These are phyloP conservation scores for Drosophila lacertosa DNA, from an alignment of 1,140 invertebrate genomes.

Conservation along the genomic window DNA sequence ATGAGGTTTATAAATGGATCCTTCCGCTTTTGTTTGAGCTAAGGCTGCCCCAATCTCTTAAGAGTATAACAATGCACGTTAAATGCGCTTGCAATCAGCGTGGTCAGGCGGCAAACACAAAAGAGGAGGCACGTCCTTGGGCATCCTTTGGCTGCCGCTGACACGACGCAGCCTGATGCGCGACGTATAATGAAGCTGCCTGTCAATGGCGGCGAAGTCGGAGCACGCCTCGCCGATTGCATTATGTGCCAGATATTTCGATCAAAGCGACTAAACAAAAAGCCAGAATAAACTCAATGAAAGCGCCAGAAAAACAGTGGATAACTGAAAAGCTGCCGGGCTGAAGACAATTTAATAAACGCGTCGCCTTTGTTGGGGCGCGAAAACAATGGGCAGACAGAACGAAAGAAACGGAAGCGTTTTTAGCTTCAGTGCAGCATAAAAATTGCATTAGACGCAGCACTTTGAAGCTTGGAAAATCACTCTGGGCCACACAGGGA, in stretches of 20 bases:
- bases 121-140: slow-evolving; percentile 17
- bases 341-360: slow-evolving; percentile 68
- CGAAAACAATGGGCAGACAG: slow-evolving; percentile 53
- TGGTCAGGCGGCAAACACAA: slow-evolving; percentile 10
- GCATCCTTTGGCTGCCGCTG: slow-evolving; percentile 31
- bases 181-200: slow-evolving; percentile 59
- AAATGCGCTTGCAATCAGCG: slow-evolving; percentile 38
- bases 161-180: slow-evolving; percentile 25
- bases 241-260: slow-evolving; percentile 61
- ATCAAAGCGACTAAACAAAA: slow-evolving; percentile 58
- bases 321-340: not conserved
- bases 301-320: slow-evolving; percentile 14
- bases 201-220: slow-evolving; percentile 32
- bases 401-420: slow-evolving; percentile 55
- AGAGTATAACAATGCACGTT: slow-evolving; percentile 29
- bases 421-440: slow-evolving; percentile 67
- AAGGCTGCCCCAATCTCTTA: not conserved
- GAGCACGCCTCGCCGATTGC: slow-evolving; percentile 48
- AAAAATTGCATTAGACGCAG: slow-evolving; percentile 73
- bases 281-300: slow-evolving; percentile 27
- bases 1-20: not conserved
- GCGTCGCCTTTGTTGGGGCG: slow-evolving; percentile 45
- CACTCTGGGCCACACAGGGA: slow-evolving; percentile 16
- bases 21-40: not conserved
- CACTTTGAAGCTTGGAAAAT: slow-evolving; percentile 38